Evolutionary conservation across 1,140 invertebrate genomes (phyloP).

Genomic region (Apis mellifera): Amel_HAv3.1 CM009934.2:10330501-10331000

Average conservation of each 20-base stretch:
- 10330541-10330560: conserved; percentile 39
- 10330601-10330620: conserved; percentile 62
- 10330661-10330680: conserved; percentile 1
- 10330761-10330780: no score
- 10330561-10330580: conserved; percentile 59
- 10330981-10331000: not conserved
- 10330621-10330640: conserved; percentile 45
- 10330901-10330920: no score
- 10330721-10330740: no score
- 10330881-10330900: no score
- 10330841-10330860: no score
- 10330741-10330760: not conserved
- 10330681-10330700: not conserved
- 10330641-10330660: conserved; percentile 41
- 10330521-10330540: not conserved
- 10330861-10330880: no score
- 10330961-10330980: not conserved
- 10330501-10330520: not conserved
- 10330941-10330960: not conserved
- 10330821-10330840: no score
- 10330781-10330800: not conserved
- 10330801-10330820: not conserved
- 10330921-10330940: not conserved
- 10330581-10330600: conserved; percentile 65
- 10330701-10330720: no score